Evolutionary conservation across 2,888 invertebrate genomes (phyloP), one percentile per base, ranked within the genome.

Genomic region (Diplazon laetatorius): DNA sequence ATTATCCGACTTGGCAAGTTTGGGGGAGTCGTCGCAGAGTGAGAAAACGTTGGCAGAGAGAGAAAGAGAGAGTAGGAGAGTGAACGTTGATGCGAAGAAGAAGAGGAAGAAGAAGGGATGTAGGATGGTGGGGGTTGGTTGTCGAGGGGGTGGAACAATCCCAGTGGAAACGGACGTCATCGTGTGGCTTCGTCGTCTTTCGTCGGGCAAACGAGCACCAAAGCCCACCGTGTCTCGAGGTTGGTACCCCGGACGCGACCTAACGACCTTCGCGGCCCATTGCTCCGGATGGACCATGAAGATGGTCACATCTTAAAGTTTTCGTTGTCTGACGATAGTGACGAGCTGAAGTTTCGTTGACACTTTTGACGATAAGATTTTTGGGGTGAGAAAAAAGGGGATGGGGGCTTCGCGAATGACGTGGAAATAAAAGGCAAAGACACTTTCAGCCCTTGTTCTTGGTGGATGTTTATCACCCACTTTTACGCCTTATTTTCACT

Each of bases 1-100:
- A 89, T 89, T 89, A 89, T 87, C 87, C 87, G 85, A 88, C 87
- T 89, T 88, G 84, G 83, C 83, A 87, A 87, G 85, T 88, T 88
- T 82, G 74, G 55, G 69, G n/a, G n/a, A n/a, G n/a, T n/a, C n/a
- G n/a, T 72, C 63, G 71, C 76, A n/a, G 66, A 68, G 44, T 68
- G 57, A 42, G 63, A 14, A 52, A 62, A 37, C 42, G 76, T 69
- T 59, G 63, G 72, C 57, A 69, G 55, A 18, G 52, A 50, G 14
- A 60, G 18, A 18, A 20, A 55, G 44, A 44, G 22, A 46, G 46
- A 65, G 48, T 20, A 72, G 39, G 50, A 12, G 60, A 37, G 50
- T 6, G 30, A 30, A 30, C 4, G 30, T 30, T 30, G 30, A 6
- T 6, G 30, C 30, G 30, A 6, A 30, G 59, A 35, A n/a, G 71